Evolutionary conservation across 2,113 vertebrate genomes (phyloP).

Genomic region (Pygoscelis antarcticus): DNA sequence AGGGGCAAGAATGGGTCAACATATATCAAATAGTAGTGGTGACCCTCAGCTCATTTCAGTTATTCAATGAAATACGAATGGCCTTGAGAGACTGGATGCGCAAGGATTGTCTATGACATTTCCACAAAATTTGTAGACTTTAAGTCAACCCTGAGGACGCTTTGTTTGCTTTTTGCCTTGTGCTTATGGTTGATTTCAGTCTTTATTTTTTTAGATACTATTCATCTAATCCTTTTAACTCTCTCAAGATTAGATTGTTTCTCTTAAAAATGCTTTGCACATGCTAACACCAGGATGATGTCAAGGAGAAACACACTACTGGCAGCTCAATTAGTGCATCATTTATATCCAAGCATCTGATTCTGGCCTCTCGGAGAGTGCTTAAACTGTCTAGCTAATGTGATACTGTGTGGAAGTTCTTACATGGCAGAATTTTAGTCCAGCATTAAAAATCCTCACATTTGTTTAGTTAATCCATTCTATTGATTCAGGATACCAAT

Average conservation of each 20-base stretch:
- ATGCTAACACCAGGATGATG: neutral
- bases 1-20: neutral
- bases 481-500: neutral
- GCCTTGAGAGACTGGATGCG: neutral
- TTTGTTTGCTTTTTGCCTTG: neutral
- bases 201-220: neutral
- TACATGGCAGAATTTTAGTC: neutral
- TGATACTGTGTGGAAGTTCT: neutral
- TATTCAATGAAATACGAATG: neutral
- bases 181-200: neutral
- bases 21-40: neutral
- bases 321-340: neutral
- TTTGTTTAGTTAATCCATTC: neutral
- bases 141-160: neutral
- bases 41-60: neutral
- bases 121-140: neutral
- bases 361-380: neutral
- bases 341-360: neutral
- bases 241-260: neutral
- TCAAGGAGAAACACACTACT: neutral
- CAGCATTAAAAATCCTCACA: neutral
- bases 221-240: neutral
- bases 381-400: neutral
- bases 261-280: neutral
- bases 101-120: neutral